Percentiles rank a stretch among this genome's conserved stretches.
Evolutionary conservation across 2,888 invertebrate species (phyloP).

Genomic region (Ormia ochracea): DNA sequence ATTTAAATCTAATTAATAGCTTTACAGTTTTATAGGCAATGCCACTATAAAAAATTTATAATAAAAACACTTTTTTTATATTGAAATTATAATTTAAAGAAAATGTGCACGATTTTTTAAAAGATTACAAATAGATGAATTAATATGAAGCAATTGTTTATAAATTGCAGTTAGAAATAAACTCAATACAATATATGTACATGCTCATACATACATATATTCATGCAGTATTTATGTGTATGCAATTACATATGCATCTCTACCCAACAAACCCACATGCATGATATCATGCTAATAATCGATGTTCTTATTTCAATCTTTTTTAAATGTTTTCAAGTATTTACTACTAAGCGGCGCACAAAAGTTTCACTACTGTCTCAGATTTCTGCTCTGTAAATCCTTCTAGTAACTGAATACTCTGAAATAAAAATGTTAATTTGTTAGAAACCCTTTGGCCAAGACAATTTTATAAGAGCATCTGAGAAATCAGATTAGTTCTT

Average conservation of each 20-base stretch:
- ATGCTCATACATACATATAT: not conserved
- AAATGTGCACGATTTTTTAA: not conserved
- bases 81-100: not conserved
- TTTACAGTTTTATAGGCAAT: constrained; percentile 29
- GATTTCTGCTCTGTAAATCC: too few species aligned
- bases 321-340: too few species aligned
- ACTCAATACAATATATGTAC: not conserved
- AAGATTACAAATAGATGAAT: not conserved
- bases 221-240: not conserved
- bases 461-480: too few species aligned
- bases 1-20: not conserved
- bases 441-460: too few species aligned
- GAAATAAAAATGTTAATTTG: too few species aligned
- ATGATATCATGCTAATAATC: too few species aligned
- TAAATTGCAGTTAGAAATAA: not conserved
- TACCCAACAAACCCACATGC: not conserved
- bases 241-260: not conserved
- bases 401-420: too few species aligned
- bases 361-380: too few species aligned
- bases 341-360: too few species aligned
- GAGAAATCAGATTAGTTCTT: too few species aligned
- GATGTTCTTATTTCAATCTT: too few species aligned
- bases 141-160: not conserved
- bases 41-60: constrained; percentile 6
- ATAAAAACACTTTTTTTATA: constrained; percentile 9